Evolutionary conservation across 2,113 vertebrate genomes (phyloP).

Genomic region (Paracyprichromis sp.): DNA sequence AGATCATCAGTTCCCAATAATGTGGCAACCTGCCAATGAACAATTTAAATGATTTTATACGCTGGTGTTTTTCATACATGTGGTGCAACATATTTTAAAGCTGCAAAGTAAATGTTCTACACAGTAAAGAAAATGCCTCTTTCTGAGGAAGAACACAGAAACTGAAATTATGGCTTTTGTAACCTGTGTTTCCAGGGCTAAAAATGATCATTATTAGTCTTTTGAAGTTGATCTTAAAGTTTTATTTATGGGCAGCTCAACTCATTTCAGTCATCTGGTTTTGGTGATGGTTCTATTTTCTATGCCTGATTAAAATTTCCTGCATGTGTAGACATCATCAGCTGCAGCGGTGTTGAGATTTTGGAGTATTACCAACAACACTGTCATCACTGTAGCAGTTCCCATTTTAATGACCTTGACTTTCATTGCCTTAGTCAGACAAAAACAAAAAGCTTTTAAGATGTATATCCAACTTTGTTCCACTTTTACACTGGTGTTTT

Average conservation of each 20-base stretch:
- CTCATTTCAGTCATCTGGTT: neutral
- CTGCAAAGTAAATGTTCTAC: neutral
- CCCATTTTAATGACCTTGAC: neutral
- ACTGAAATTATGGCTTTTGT: neutral
- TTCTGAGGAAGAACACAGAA: neutral
- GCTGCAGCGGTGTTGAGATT: neutral
- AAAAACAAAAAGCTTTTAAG: neutral
- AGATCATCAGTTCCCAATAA: too few relatives aligned
- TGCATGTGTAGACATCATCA: neutral
- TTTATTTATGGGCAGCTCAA: neutral
- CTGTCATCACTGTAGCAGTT: neutral
- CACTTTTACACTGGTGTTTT: neutral
- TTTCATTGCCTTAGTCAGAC: neutral
- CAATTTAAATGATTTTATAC: neutral
- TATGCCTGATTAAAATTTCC: neutral
- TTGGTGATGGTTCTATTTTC: neutral
- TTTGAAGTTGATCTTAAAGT: neutral
- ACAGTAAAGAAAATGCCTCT: neutral
- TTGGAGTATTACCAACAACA: neutral
- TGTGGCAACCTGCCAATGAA: too few relatives aligned
- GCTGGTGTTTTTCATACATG: neutral
- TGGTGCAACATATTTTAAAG: neutral
- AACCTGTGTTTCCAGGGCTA: neutral
- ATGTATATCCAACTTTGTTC: neutral
- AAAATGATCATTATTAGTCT: neutral